phyloP scores from a whole-genome alignment of 2,113 vertebrate genomes.

The Barbus barbus region DNA sequence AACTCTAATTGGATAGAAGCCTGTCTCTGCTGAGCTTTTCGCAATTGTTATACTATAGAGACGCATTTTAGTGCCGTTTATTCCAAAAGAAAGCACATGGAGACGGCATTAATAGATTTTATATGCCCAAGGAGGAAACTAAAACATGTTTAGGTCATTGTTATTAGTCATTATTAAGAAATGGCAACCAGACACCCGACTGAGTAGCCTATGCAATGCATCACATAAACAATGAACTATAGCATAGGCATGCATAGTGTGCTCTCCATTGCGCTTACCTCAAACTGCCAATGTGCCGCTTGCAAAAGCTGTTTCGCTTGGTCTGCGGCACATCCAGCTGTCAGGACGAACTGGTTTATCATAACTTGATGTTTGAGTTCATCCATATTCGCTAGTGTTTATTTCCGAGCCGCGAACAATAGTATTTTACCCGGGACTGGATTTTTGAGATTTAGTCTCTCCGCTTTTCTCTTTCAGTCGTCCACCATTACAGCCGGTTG shows the following conservation, averaged over 20 bases:
- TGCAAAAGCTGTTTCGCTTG: constrained; percentile 96
- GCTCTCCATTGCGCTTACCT: constrained; percentile 85
- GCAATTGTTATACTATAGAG: constrained; percentile 45
- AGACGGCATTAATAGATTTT: neutral
- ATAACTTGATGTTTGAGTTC: constrained; percentile 97
- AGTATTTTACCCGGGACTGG: constrained; percentile 67
- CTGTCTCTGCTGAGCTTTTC: constrained; percentile 12
- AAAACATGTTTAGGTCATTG: neutral
- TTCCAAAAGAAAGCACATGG: neutral
- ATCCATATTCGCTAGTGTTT: constrained; percentile 86
- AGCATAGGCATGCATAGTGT: neutral
- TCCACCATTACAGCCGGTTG: constrained; percentile 93
- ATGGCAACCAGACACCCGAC: neutral
- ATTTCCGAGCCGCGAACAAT: constrained; percentile 71
- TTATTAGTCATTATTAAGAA: neutral
- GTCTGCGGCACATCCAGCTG: constrained; percentile 95
- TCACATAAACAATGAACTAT: constrained; percentile 16
- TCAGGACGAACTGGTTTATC: constrained; percentile 98
- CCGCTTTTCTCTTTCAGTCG: constrained; percentile 76
- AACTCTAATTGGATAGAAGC: constrained; percentile 68
- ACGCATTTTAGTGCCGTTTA: neutral
- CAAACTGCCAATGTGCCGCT: constrained; percentile 97
- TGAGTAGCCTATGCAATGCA: neutral
- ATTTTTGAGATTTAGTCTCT: constrained; percentile 63
- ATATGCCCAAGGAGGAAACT: neutral